Base-by-base conservation (phyloP, 2,888 invertebrate species). In the Ptilodon capucinus region DNA sequence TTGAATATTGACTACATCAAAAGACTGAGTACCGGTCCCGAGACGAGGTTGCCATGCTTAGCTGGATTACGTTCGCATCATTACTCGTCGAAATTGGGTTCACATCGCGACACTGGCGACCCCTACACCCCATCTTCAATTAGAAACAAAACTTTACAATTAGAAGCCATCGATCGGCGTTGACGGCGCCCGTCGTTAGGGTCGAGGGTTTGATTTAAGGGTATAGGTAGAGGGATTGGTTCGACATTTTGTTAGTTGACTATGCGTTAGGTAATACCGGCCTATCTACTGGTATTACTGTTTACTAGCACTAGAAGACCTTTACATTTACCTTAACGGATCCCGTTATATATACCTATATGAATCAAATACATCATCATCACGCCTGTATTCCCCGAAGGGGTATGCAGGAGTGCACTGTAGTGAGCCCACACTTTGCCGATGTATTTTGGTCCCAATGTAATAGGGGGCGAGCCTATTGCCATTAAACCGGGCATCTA, bases 1-100 rank as follows among this genome's bases (percentile, higher is more conserved):
- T n/a, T n/a, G n/a, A n/a, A n/a, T n/a, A n/a, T n/a, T n/a, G n/a
- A n/a, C n/a, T n/a, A n/a, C n/a, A n/a, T n/a, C n/a, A n/a, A n/a
- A n/a, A n/a, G n/a, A n/a, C n/a, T n/a, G n/a, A n/a, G n/a, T n/a
- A 4, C 28, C 9, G 11, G 32, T 32, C 32, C 14, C 14, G 6
- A 14, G 14, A 14, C 32, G 32, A 6, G 77, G 71, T 74, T 74
- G 66, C 76, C 79, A 69, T 80, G 81, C 82, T 82, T 85, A 86
- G 87, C 84, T 82, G 80, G 87, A 88, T 90, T 89, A 89, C 73
- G 74, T 79, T 79, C 86, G 86, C 84, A 74, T 84, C 87, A 89
- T 91, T 91, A 88, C 88, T 86, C 81, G 81, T 74, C 69, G 78
- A 84, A 85, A 89, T 88, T 89, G 84, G 84, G 85, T 81, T 83